Evolutionary conservation across 2,113 vertebrate genomes (phyloP).

Genomic region (Alouatta palliata): DNA sequence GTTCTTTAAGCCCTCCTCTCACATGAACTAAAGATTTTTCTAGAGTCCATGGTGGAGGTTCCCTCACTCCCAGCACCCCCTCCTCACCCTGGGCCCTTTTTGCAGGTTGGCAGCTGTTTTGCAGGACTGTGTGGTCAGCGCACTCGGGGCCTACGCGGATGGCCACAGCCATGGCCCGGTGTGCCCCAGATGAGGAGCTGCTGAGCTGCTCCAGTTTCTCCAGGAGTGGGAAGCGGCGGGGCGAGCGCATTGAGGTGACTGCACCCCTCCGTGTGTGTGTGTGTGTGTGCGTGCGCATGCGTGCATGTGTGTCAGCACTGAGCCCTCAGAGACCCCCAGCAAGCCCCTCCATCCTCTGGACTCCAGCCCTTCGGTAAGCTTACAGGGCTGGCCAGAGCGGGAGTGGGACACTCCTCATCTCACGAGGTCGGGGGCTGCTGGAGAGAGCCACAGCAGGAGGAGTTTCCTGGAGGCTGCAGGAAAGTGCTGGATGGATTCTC

Average conservation of each 20-base stretch:
- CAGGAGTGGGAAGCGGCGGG: conserved; percentile 81
- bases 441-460: rapidly evolving
- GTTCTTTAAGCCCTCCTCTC: background rate
- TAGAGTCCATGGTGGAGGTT: background rate
- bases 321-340: too few relatives aligned
- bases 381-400: background rate
- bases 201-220: conserved; percentile 81
- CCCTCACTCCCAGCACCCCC: background rate
- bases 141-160: conserved; percentile 77
- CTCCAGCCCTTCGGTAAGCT: background rate
- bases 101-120: conserved; percentile 83
- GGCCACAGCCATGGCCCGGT: conserved; percentile 77
- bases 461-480: background rate
- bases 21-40: background rate
- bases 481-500: background rate
- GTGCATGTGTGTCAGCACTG: rapidly evolving
- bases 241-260: conserved; percentile 87
- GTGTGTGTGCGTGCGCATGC: rapidly evolving
- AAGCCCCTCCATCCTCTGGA: background rate
- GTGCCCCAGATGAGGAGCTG: conserved; percentile 84
- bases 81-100: background rate
- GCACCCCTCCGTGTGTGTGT: background rate
- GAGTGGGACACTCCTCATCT: background rate
- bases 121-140: conserved; percentile 91
- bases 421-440: rapidly evolving